A percentile compares a stretch with the other conserved stretches of the same genome.
These are phyloP conservation scores for Hirtodrosophila duncani DNA, from an alignment of 2,888 invertebrate genomes.

Conservation along the genomic window DNA sequence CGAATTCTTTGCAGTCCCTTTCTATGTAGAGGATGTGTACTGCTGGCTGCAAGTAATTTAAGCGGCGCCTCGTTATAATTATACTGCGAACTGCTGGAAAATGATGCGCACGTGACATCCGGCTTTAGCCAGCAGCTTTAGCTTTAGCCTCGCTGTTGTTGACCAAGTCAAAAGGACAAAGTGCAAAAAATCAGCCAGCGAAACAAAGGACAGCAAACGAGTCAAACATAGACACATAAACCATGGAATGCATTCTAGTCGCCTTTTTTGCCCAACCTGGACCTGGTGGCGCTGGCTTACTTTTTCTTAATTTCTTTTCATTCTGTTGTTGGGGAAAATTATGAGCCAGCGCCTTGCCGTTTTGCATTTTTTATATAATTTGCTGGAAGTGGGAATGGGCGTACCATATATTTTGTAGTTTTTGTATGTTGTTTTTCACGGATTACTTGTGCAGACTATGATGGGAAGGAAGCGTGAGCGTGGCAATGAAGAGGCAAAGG, in stretches of 20 bases:
- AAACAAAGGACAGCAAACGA: slow-evolving; percentile 18
- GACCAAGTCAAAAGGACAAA: slow-evolving; percentile 23
- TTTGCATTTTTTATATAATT: slow-evolving; percentile 41
- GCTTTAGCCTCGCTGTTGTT: neutral
- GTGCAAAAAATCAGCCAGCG: slow-evolving; percentile 22
- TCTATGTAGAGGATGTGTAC: neutral
- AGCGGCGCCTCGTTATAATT: slow-evolving; percentile 58
- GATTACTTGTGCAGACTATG: slow-evolving; percentile 30
- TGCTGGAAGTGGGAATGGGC: slow-evolving; percentile 5
- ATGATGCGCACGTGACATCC: slow-evolving; percentile 69
- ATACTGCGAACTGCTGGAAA: slow-evolving; percentile 56
- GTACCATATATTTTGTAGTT: neutral
- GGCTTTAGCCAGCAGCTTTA: slow-evolving; percentile 18
- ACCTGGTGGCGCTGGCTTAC: too few relatives aligned
- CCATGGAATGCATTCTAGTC: slow-evolving; percentile 37
- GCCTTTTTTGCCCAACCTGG: neutral
- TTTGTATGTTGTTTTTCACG: neutral
- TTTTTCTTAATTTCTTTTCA: neutral
- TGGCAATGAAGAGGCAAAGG: slow-evolving; percentile 19
- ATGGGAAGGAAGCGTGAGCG: slow-evolving; percentile 8
- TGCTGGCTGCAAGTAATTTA: slow-evolving; percentile 55
- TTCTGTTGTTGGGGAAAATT: slow-evolving; percentile 42
- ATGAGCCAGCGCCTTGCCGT: slow-evolving; percentile 33
- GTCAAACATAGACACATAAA: slow-evolving; percentile 48
- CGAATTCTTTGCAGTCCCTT: neutral